Conservation (phyloP, 2,797 vertebrate species). For the Danionella dracula region DNA sequence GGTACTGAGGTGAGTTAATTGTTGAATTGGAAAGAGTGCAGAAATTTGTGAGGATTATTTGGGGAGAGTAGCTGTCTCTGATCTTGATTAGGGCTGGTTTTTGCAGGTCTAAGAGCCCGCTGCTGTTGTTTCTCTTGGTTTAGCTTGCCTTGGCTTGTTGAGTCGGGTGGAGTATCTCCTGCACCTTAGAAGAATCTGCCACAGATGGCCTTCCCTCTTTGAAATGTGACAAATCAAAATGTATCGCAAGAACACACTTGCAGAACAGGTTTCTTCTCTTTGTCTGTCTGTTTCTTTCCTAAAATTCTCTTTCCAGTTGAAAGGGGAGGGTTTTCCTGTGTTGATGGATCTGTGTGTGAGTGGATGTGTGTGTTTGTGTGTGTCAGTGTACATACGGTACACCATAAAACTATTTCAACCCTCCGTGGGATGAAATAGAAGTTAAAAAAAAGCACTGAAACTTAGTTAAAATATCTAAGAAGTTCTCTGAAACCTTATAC, state of each 20-base stretch:
- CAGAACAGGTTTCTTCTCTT: constrained; percentile 43
- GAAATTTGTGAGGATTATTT: too few relatives aligned
- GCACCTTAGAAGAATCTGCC: constrained; percentile 50
- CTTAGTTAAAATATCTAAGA: too few relatives aligned
- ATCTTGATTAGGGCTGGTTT: constrained; percentile 44
- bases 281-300: constrained; percentile 19
- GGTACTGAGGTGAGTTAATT: too few relatives aligned
- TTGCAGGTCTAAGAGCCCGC: constrained; percentile 52
- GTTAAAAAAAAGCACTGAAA: too few relatives aligned
- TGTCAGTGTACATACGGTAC: too few relatives aligned
- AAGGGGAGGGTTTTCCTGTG: constrained; percentile 24
- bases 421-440: too few relatives aligned
- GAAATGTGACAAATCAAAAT: constrained; percentile 48
- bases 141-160: constrained; percentile 66
- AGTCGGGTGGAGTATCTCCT: constrained; percentile 53
- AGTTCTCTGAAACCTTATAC: too few relatives aligned
- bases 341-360: constrained; percentile 22
- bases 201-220: constrained; percentile 33
- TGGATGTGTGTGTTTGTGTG: background rate
- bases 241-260: constrained; percentile 43
- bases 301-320: constrained; percentile 27
- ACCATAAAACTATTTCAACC: too few relatives aligned
- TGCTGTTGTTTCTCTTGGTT: constrained; percentile 55
- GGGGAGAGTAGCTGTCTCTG: too few relatives aligned
- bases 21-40: too few relatives aligned